A percentile compares a stretch with the other conserved stretches of the same genome.
These are phyloP conservation scores for Micropterix aruncella DNA, from an alignment of 2,888 invertebrate genomes.

Conservation along the genomic window DNA sequence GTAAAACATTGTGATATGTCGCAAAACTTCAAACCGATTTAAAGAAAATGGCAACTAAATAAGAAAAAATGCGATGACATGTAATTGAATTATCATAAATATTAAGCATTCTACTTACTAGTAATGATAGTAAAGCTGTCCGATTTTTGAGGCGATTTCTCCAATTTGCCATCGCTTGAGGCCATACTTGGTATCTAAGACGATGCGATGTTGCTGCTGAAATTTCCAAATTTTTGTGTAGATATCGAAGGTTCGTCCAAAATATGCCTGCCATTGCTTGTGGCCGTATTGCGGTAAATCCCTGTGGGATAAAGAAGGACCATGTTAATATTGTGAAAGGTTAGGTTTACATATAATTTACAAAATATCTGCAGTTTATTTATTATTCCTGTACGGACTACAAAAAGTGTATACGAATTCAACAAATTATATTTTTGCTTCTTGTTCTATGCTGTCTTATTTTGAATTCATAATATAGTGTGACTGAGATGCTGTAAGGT, in stretches of 20 bases:
- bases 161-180: constrained; percentile 97
- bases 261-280: constrained; percentile 96
- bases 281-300: constrained; percentile 95
- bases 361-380: too few relatives aligned
- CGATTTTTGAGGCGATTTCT: constrained; percentile 96
- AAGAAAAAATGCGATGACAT: constrained; percentile 4
- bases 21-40: too few relatives aligned
- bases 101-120: constrained; percentile 53
- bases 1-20: too few relatives aligned
- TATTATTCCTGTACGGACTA: too few relatives aligned
- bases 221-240: constrained; percentile 97
- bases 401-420: too few relatives aligned
- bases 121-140: constrained; percentile 96
- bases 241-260: constrained; percentile 92
- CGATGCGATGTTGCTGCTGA: constrained; percentile 88
- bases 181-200: constrained; percentile 86
- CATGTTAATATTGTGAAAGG: too few relatives aligned
- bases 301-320: constrained; percentile 43
- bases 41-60: too few relatives aligned
- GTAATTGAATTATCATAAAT: constrained; percentile 7
- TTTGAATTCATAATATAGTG: too few relatives aligned
- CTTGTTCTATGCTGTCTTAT: too few relatives aligned
- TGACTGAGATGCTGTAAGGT: too few relatives aligned
- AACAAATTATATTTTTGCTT: too few relatives aligned
- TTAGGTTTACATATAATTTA: too few relatives aligned